Evolutionary conservation across 2,113 vertebrate species (phyloP).

Genomic region (Poeciliopsis occidentalis): DNA sequence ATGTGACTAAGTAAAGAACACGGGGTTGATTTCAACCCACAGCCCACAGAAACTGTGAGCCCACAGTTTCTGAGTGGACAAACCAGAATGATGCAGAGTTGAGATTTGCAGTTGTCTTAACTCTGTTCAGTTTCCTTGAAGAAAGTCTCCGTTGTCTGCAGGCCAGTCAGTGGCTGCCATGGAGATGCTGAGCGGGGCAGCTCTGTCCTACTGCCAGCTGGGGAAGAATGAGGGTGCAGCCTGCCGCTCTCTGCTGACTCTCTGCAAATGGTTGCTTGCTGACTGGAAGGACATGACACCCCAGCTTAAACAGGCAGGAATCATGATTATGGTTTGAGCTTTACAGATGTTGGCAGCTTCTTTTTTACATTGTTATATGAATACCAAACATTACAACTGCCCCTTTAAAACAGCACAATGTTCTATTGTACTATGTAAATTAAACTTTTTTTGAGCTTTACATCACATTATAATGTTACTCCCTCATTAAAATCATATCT

Average conservation of each 20-base stretch:
- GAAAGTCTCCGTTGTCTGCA: conserved; percentile 49
- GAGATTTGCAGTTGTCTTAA: background rate
- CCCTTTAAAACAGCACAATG: too few relatives aligned
- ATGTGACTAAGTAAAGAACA: too few relatives aligned
- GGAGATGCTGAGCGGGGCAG: conserved; percentile 96
- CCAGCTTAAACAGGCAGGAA: conserved; percentile 87
- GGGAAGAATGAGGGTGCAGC: conserved; percentile 93
- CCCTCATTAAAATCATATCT: too few relatives aligned
- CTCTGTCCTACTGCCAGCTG: conserved; percentile 91
- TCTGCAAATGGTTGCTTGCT: conserved; percentile 95
- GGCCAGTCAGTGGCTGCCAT: conserved; percentile 93
- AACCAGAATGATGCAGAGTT: background rate
- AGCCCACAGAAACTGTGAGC: too few relatives aligned
- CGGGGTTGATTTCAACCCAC: too few relatives aligned
- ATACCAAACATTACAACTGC: too few relatives aligned
- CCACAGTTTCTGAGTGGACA: background rate
- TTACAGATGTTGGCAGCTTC: too few relatives aligned
- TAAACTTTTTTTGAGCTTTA: too few relatives aligned
- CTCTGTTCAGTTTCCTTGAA: background rate
- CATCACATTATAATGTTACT: too few relatives aligned
- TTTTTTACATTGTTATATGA: too few relatives aligned
- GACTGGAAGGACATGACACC: conserved; percentile 98
- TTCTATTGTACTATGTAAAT: too few relatives aligned
- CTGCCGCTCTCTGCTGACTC: conserved; percentile 92
- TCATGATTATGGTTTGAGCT: too few relatives aligned